A percentile compares a stretch with the other conserved stretches of the same genome.
Conservation (phyloP, 2,888 invertebrate species). For the Steromphala cineraria region DNA sequence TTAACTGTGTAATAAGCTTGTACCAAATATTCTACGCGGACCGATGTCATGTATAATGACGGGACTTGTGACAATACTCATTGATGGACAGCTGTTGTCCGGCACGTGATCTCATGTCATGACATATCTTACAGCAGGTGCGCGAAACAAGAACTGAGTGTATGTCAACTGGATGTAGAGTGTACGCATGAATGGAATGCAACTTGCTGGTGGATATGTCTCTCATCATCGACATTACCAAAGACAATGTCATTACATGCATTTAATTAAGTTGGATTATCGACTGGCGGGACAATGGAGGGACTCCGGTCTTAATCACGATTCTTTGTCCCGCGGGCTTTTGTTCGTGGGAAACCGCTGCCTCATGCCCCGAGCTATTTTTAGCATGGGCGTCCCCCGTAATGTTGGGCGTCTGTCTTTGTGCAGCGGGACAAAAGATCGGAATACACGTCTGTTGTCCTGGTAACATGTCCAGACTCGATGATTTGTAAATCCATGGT, state of each 20-base stretch:
- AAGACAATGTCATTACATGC: neutral
- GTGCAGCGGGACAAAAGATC: neutral
- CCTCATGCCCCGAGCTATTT: conserved; percentile 12
- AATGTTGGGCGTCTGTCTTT: neutral
- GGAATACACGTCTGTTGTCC: conserved; percentile 7
- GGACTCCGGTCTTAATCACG: neutral
- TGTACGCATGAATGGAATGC: neutral
- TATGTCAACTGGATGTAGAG: too few species aligned
- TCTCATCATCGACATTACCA: neutral
- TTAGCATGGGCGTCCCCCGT: conserved; percentile 13
- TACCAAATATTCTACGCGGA: neutral
- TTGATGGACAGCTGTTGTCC: neutral
- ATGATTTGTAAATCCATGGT: neutral
- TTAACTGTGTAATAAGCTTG: conserved; percentile 46
- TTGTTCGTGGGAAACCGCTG: conserved; percentile 20
- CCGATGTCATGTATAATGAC: neutral
- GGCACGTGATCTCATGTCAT: neutral
- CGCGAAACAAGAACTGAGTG: too few species aligned
- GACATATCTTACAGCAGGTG: neutral
- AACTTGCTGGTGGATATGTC: neutral
- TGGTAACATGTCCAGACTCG: neutral
- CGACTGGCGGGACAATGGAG: neutral
- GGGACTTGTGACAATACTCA: conserved; percentile 9
- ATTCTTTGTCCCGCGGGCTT: conserved; percentile 13
- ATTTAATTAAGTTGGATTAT: neutral